A percentile compares a stretch with the other conserved stretches of the same genome.
These are phyloP conservation scores for Stegophylla sp. DNA, from an alignment of 2,888 invertebrate species.

Conservation along the genomic window DNA sequence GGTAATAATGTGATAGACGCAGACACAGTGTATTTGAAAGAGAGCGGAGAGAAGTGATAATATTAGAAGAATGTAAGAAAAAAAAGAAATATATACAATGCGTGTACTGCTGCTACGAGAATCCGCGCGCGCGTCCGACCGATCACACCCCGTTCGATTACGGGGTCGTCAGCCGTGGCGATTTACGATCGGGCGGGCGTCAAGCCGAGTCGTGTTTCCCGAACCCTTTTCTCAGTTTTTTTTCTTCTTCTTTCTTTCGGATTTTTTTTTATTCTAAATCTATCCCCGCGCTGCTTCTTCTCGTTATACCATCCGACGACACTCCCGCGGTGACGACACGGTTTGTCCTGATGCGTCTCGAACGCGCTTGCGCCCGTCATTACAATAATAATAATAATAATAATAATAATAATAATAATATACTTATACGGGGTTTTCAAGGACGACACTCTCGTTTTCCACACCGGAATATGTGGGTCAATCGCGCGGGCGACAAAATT, in stretches of 20 bases:
- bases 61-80: neutral
- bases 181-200: conserved; percentile 47
- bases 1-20: no score
- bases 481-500: neutral
- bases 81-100: neutral
- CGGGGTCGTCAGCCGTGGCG: conserved; percentile 32
- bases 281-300: no score
- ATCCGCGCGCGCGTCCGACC: neutral
- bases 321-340: conserved; percentile 5
- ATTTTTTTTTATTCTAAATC: no score
- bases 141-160: conserved; percentile 16
- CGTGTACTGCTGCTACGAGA: neutral
- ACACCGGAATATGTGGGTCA: conserved; percentile 46
- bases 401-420: no score
- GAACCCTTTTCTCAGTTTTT: neutral
- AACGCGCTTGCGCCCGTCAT: no score
- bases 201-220: neutral
- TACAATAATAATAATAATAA: no score
- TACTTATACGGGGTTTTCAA: conserved; percentile 1
- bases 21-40: no score
- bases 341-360: conserved; percentile 1
- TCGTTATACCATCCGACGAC: no score
- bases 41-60: no score
- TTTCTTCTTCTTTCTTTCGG: no score
- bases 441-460: conserved; percentile 50